These are phyloP conservation scores for Panthera uncia DNA, from an alignment of 2,113 vertebrate genomes.

Conservation along the genomic window DNA sequence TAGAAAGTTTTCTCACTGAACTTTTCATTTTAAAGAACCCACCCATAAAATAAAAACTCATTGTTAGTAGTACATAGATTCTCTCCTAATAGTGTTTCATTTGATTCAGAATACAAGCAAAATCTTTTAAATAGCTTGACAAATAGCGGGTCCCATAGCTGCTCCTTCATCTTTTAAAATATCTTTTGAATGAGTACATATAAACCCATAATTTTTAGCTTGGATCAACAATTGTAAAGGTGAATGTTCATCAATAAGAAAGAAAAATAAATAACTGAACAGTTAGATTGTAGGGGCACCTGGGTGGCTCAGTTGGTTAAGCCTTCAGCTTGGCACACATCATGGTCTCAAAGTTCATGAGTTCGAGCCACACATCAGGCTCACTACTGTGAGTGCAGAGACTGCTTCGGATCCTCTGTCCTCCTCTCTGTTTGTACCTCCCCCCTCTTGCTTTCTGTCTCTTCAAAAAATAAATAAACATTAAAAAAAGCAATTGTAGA, in stretches of 20 bases:
- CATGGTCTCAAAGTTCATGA: no score
- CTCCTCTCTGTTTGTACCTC: no score
- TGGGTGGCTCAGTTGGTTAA: no score
- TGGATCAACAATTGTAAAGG: not conserved
- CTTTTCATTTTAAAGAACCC: not conserved
- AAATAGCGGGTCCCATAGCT: not conserved
- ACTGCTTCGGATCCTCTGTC: no score
- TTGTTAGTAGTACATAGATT: not conserved
- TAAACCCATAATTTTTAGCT: not conserved
- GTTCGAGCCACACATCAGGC: no score
- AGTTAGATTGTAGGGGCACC: not conserved
- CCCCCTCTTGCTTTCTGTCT: no score
- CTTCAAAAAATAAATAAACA: no score
- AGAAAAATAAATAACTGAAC: not conserved
- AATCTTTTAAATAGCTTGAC: not conserved
- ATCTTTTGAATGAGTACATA: not conserved
- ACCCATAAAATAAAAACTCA: not conserved
- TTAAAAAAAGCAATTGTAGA: not conserved
- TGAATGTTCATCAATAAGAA: not conserved
- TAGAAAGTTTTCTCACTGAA: not conserved
- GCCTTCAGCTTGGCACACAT: no score
- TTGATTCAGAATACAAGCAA: not conserved
- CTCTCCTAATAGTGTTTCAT: not conserved
- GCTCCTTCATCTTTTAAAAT: not conserved
- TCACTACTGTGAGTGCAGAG: no score